Evolutionary conservation across 1,140 invertebrate genomes (phyloP).

Genomic region (Parapsyche elsis): DNA sequence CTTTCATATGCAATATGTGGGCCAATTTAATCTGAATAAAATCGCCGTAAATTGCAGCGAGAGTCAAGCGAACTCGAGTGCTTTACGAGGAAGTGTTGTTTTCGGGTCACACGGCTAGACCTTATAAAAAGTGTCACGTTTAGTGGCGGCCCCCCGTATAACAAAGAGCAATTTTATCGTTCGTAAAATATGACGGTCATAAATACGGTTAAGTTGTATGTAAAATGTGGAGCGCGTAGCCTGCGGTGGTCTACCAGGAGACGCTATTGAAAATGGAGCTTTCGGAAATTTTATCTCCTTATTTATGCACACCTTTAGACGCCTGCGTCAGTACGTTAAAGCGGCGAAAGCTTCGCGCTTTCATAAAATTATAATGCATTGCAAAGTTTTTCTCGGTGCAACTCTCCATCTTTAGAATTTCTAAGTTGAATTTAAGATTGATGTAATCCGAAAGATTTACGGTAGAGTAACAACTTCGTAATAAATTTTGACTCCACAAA

Average conservation of each 20-base stretch:
- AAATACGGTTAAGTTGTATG: conserved; percentile 55
- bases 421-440: too few relatives aligned
- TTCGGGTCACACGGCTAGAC: conserved; percentile 11
- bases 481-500: too few relatives aligned
- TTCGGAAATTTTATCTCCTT: conserved; percentile 42
- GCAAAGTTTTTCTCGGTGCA: too few relatives aligned
- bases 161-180: conserved; percentile 56
- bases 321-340: not conserved
- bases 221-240: conserved; percentile 50
- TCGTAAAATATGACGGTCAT: conserved; percentile 55
- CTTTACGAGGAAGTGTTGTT: conserved; percentile 3
- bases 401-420: too few relatives aligned
- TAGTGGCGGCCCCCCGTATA: conserved; percentile 39
- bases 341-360: not conserved
- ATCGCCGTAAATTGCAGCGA: conserved; percentile 6
- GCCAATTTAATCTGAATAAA: not conserved
- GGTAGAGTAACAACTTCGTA: too few relatives aligned
- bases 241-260: conserved; percentile 14
- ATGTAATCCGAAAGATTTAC: too few relatives aligned
- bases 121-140: conserved; percentile 52
- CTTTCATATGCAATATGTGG: too few relatives aligned
- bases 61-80: not conserved
- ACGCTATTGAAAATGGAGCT: conserved; percentile 44
- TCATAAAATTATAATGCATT: not conserved
- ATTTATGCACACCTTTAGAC: conserved; percentile 40